A percentile compares a stretch with the other conserved stretches of the same genome.
These are phyloP conservation scores for Phrynosoma blainvillii DNA, from an alignment of 2,113 vertebrate species.

Conservation along the genomic window DNA sequence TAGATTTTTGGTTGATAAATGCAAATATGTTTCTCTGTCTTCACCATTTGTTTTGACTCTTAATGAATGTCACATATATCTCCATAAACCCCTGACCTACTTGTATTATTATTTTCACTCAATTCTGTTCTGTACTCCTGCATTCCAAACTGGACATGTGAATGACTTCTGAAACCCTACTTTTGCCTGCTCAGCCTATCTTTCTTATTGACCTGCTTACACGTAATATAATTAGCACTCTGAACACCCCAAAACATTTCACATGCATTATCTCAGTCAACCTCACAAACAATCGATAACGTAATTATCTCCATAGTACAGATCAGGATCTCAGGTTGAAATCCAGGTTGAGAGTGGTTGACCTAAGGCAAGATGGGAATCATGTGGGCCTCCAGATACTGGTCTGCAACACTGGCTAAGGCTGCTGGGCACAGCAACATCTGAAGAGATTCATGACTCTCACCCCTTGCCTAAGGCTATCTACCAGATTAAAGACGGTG, in stretches of 20 bases:
- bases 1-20: constrained; percentile 8
- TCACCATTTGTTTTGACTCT: neutral
- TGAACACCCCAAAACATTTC: neutral
- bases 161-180: neutral
- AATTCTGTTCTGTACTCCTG: neutral
- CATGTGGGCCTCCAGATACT: no score
- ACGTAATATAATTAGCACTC: neutral
- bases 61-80: neutral
- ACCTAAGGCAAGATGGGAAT: neutral
- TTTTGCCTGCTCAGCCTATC: neutral
- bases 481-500: neutral
- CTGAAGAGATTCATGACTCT: no score
- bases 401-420: no score
- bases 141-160: neutral
- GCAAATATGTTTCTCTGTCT: neutral
- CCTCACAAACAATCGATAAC: neutral
- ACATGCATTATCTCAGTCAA: neutral
- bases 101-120: neutral
- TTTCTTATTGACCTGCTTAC: neutral
- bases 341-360: neutral
- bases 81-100: neutral
- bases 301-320: neutral
- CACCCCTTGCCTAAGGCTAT: neutral
- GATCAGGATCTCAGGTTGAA: neutral
- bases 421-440: no score